Percentiles rank a stretch among this genome's conserved stretches.
Evolutionary conservation across 2,797 vertebrate genomes (phyloP).

Genomic region (Denticeps clupeoides): DNA sequence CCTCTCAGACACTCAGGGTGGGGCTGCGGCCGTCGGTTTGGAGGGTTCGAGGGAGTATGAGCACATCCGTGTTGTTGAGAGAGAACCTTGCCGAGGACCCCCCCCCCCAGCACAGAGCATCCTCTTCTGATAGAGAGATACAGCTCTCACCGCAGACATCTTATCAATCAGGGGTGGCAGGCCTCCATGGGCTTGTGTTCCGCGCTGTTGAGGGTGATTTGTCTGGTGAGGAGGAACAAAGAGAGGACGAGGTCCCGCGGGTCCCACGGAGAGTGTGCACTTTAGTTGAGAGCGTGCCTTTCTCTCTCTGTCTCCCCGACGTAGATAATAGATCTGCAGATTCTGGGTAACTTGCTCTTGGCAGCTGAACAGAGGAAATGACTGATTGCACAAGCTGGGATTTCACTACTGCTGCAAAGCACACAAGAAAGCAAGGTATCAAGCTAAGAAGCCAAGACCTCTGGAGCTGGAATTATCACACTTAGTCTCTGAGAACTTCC

Average conservation of each 20-base stretch:
- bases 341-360: slow-evolving; percentile 40
- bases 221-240: slow-evolving; percentile 18
- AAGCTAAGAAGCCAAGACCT: slow-evolving; percentile 9
- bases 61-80: too few species aligned
- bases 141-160: slow-evolving; percentile 18
- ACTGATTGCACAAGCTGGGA: slow-evolving; percentile 34
- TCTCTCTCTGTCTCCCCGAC: too few species aligned
- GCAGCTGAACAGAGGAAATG: slow-evolving; percentile 48
- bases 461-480: too few species aligned
- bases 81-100: too few species aligned
- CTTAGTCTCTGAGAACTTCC: too few species aligned
- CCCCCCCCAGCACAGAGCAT: slow-evolving; percentile 17
- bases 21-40: too few species aligned
- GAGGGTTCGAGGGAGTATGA: too few species aligned
- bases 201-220: slow-evolving; percentile 16
- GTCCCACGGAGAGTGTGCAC: not conserved
- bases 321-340: slow-evolving; percentile 39
- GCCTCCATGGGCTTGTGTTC: slow-evolving; percentile 22
- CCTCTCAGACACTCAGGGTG: slow-evolving; percentile 1
- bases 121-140: slow-evolving; percentile 26
- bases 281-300: too few species aligned
- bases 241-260: slow-evolving; percentile 2
- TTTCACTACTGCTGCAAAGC: too few species aligned
- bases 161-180: slow-evolving; percentile 22
- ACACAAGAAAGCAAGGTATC: too few species aligned